Evolutionary conservation across 2,797 vertebrate species (phyloP).

Genomic region (Falco berigora): DNA sequence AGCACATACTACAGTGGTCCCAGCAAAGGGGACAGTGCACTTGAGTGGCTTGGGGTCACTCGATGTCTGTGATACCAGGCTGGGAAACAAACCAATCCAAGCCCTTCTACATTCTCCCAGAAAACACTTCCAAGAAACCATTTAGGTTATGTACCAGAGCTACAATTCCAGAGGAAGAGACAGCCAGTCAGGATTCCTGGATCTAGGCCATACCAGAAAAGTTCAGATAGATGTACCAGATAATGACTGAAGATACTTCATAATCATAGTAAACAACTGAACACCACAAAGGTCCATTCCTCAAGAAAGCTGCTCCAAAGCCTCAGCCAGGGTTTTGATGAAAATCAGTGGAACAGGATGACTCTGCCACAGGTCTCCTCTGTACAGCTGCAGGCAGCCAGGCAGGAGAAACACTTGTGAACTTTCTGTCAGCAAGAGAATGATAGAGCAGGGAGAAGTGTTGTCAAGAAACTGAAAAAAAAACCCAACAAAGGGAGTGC

Average conservation of each 20-base stretch:
- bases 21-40: not conserved
- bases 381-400: not conserved
- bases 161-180: not conserved
- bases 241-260: not conserved
- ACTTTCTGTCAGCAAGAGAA: not conserved
- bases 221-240: not conserved
- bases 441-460: not conserved
- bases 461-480: not conserved
- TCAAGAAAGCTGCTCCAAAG: not conserved
- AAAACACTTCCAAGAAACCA: not conserved
- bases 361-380: not conserved
- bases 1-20: not conserved
- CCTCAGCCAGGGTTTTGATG: not conserved
- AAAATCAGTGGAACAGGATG: not conserved
- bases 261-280: not conserved
- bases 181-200: not conserved
- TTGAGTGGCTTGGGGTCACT: not conserved
- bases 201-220: not conserved
- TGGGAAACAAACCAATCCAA: not conserved
- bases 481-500: too few species aligned
- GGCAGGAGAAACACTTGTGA: not conserved
- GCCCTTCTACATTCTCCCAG: not conserved
- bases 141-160: not conserved
- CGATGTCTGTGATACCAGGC: not conserved
- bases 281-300: not conserved